Evolutionary conservation across 2,888 invertebrate species (phyloP).

Genomic region (Arctia plantaginis): DNA sequence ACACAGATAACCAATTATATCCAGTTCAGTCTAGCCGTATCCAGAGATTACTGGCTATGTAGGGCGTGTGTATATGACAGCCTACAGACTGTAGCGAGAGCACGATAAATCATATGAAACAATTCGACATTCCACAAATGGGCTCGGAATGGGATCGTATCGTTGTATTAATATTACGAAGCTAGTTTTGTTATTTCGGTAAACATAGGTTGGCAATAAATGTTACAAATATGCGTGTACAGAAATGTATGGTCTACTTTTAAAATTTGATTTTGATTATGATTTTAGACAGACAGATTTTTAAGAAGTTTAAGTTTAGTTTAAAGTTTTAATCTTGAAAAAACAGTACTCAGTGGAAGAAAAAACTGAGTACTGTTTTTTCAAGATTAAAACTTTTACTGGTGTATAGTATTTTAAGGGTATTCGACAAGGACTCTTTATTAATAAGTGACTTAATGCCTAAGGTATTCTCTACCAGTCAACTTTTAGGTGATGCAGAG

Average conservation of each 20-base stretch:
- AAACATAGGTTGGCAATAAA: slow-evolving; percentile 11
- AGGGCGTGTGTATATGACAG: slow-evolving; percentile 51
- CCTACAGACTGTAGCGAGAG: slow-evolving; percentile 42
- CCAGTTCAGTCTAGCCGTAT: slow-evolving; percentile 27
- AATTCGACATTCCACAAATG: slow-evolving; percentile 56
- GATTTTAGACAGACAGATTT: too few species aligned
- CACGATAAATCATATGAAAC: slow-evolving; percentile 55
- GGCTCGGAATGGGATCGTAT: slow-evolving; percentile 41
- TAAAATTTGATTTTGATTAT: too few species aligned
- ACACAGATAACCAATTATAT: neutral
- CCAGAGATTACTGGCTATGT: slow-evolving; percentile 29
- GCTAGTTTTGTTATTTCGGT: slow-evolving; percentile 15
- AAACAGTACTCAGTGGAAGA: too few species aligned
- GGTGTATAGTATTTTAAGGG: too few species aligned
- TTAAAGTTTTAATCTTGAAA: too few species aligned
- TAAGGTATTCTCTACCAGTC: too few species aligned
- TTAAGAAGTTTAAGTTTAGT: neutral
- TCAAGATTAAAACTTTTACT: too few species aligned
- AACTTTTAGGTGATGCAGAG: too few species aligned
- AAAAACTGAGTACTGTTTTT: too few species aligned
- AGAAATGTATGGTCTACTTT: too few species aligned
- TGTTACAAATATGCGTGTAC: neutral
- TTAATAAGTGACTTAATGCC: too few species aligned
- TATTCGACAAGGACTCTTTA: too few species aligned
- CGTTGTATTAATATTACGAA: slow-evolving; percentile 43